Evolutionary conservation across 2,797 vertebrate genomes (phyloP), one percentile per base, ranked within the genome.

Genomic region (Austrolebias charrua): DNA sequence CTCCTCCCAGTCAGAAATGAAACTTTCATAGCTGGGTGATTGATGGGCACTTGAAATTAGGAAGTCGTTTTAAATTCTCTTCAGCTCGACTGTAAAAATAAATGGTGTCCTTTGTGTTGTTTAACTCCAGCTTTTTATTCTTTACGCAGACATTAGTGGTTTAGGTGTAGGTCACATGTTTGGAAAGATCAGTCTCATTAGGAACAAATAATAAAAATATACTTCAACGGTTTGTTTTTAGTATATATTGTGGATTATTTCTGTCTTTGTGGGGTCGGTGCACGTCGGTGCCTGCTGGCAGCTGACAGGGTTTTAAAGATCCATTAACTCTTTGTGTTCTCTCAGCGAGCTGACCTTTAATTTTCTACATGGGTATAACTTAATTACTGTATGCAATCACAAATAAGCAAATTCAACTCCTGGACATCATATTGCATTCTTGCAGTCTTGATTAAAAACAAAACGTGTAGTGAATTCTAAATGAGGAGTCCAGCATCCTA

Each of bases 1-100:
- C 84, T 88, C 85, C 81, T 89, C 86, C 81, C 74, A 35, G 80
- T 87, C 69, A 81, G 90, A 90, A 90, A 90, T 86, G 82, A 85
- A 92, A 91, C 91, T 92, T 91, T 94, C 91, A 93, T 94, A 91
- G 88, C 90, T 8, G 68, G 60, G 67, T 93, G 91, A 93, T 94
- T 93, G 92, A 93, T 91, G 77, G 82, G 76, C 81, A 83, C 75
- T 51, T 46, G 87, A 91, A 90, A 92, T 89, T 81, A 82, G 76
- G 86, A 84, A 86, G 88, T 84, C 84, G 83, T 90, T 91, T 83
- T 85, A 79, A 88, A 88, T 90, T 81, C 79, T 78, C 76, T 81
- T 86, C 72, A 74, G 73, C 78, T 79, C 65, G 53, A 75, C 79
- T 73, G 71, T 81, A 84, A 89, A 91, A 87, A 76, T 75, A 83